Evolutionary conservation across 2,888 invertebrate species (phyloP).

Genomic region (Timandra comae): DNA sequence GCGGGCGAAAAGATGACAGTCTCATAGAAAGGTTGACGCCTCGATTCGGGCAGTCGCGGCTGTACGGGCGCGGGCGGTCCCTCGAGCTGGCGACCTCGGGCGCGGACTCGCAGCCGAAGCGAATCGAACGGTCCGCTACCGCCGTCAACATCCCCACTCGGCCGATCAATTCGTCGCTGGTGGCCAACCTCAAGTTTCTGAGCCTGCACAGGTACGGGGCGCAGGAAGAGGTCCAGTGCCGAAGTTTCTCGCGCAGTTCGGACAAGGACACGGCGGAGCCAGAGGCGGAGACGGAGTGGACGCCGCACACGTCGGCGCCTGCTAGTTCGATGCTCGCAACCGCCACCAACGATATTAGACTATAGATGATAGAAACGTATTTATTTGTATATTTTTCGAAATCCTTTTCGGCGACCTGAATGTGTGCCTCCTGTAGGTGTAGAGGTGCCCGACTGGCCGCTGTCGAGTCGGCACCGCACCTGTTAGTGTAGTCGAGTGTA

Average conservation of each 20-base stretch:
- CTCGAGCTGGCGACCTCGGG: constrained; percentile 60
- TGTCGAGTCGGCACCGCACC: too few relatives aligned
- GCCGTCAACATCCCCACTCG: constrained; percentile 54
- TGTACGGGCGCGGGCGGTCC: constrained; percentile 61
- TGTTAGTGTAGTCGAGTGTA: constrained; percentile 34
- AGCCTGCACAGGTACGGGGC: constrained; percentile 67
- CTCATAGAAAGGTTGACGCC: constrained; percentile 64
- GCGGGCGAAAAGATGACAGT: constrained; percentile 54
- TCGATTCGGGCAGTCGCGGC: constrained; percentile 63
- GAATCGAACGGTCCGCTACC: constrained; percentile 64
- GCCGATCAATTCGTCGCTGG: constrained; percentile 58
- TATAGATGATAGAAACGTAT: constrained; percentile 47
- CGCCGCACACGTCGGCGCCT: constrained; percentile 27
- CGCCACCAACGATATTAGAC: constrained; percentile 53
- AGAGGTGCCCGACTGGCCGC: too few relatives aligned
- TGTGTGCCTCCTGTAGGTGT: constrained; percentile 56
- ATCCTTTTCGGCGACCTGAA: constrained; percentile 60
- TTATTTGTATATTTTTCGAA: constrained; percentile 58
- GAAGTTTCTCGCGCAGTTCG: constrained; percentile 30
- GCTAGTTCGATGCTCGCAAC: constrained; percentile 39
- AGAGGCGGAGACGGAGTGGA: constrained; percentile 19
- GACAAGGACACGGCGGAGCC: constrained; percentile 21
- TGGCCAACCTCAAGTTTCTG: constrained; percentile 62
- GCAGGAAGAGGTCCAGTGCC: constrained; percentile 42
- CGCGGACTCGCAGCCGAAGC: constrained; percentile 36